These are phyloP conservation scores for Mus spicilegus DNA, from an alignment of 2,113 vertebrate species.

Conservation along the genomic window DNA sequence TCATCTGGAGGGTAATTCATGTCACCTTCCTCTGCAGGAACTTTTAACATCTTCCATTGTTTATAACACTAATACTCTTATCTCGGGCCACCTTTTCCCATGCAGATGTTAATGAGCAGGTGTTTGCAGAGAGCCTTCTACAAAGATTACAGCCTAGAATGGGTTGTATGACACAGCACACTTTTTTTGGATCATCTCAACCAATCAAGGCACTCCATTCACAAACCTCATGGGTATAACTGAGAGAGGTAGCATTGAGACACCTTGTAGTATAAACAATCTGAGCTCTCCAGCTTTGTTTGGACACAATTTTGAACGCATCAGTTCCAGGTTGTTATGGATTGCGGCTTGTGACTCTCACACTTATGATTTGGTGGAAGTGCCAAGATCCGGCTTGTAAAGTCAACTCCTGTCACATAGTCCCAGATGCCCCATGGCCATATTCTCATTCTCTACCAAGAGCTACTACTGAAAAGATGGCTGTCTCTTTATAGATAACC, in stretches of 20 bases:
- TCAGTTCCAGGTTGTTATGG: not conserved
- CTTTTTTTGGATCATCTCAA: not conserved
- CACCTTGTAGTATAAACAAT: not conserved
- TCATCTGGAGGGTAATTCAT: not conserved
- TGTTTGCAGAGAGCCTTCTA: not conserved
- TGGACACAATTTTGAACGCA: not conserved
- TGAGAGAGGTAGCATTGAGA: not conserved
- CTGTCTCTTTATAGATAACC: not conserved
- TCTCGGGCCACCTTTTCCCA: not conserved
- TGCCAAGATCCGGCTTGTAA: not conserved
- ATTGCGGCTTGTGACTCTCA: not conserved
- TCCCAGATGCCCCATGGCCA: not conserved
- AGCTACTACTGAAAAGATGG: not conserved
- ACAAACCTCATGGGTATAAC: not conserved
- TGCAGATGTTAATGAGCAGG: not conserved
- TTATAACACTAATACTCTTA: not conserved
- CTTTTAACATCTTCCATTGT: not conserved
- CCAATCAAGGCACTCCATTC: constrained; percentile 11
- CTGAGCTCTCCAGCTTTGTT: constrained; percentile 2
- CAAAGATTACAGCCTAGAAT: not conserved
- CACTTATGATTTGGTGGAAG: not conserved
- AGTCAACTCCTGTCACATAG: not conserved
- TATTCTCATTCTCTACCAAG: not conserved
- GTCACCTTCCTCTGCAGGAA: not conserved
- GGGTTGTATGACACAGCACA: not conserved